Evolutionary conservation across 2,113 vertebrate genomes (phyloP).

Genomic region (Heterochromis multidens): DNA sequence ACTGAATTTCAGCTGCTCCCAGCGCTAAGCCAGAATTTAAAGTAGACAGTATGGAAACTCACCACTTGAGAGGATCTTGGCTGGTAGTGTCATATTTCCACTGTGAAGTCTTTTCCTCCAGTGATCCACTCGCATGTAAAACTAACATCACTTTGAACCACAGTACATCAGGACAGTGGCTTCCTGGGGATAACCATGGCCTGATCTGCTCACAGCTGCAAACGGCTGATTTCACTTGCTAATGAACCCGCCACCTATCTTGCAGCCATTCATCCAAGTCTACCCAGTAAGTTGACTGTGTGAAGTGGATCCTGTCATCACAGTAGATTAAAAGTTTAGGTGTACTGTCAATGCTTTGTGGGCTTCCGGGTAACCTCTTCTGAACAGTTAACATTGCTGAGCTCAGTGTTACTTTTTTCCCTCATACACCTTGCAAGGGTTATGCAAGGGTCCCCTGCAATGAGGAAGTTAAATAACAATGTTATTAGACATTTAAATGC

Average conservation of each 20-base stretch:
- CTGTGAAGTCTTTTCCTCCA: slow-evolving; percentile 25
- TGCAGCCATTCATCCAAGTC: slow-evolving; percentile 42
- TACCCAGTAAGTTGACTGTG: slow-evolving; percentile 10
- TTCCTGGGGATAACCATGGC: slow-evolving; percentile 19
- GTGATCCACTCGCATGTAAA: background rate
- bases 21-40: slow-evolving; percentile 13
- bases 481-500: background rate
- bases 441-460: background rate
- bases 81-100: slow-evolving; percentile 45
- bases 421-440: background rate
- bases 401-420: background rate
- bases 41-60: slow-evolving; percentile 43
- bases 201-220: slow-evolving; percentile 32
- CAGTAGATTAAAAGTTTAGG: slow-evolving; percentile 38
- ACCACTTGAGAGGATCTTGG: slow-evolving; percentile 39
- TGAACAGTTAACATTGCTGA: slow-evolving; percentile 11
- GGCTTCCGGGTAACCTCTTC: background rate
- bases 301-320: slow-evolving; percentile 41
- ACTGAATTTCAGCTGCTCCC: slow-evolving; percentile 30
- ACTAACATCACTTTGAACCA: background rate
- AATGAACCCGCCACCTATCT: slow-evolving; percentile 55
- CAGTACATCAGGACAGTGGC: background rate
- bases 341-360: background rate
- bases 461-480: background rate
- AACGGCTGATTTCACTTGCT: slow-evolving; percentile 60